Conservation (phyloP, 2,113 vertebrate species). For the Odocoileus virginianus region DNA sequence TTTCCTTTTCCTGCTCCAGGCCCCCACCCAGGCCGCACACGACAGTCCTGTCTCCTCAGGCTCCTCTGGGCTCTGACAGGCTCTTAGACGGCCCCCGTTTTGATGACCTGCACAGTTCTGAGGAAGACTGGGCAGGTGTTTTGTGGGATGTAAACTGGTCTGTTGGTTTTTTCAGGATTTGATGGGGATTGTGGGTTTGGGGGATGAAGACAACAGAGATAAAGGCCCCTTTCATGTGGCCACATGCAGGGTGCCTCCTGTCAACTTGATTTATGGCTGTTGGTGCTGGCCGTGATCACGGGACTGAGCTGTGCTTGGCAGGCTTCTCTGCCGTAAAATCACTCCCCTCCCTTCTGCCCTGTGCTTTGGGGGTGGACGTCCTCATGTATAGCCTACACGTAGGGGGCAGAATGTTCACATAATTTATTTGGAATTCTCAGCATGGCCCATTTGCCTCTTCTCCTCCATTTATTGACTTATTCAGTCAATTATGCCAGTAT, state of each 20-base stretch:
- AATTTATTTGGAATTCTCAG: background rate
- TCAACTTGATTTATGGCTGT: background rate
- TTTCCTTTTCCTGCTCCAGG: background rate
- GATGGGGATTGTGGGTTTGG: background rate
- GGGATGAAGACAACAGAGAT: background rate
- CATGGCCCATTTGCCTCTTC: background rate
- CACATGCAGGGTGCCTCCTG: background rate
- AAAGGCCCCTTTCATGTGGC: background rate
- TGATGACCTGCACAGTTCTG: background rate
- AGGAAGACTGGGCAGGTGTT: background rate
- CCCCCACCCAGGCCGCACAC: background rate
- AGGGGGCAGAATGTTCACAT: background rate
- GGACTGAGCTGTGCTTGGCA: background rate
- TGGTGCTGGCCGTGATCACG: background rate
- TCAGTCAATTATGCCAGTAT: too few relatives aligned
- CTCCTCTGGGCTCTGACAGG: background rate
- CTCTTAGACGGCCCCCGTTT: background rate
- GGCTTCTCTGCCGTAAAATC: background rate
- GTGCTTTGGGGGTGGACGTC: background rate
- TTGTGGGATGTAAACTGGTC: background rate
- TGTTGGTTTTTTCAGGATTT: background rate
- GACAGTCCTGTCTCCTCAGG: background rate
- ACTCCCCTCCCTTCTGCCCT: background rate
- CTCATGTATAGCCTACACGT: background rate
- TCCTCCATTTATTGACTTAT: too few relatives aligned